Percentiles rank a stretch among this genome's conserved stretches.
Evolutionary conservation across 2,888 invertebrate species (phyloP).

Genomic region (Blera fallax): DNA sequence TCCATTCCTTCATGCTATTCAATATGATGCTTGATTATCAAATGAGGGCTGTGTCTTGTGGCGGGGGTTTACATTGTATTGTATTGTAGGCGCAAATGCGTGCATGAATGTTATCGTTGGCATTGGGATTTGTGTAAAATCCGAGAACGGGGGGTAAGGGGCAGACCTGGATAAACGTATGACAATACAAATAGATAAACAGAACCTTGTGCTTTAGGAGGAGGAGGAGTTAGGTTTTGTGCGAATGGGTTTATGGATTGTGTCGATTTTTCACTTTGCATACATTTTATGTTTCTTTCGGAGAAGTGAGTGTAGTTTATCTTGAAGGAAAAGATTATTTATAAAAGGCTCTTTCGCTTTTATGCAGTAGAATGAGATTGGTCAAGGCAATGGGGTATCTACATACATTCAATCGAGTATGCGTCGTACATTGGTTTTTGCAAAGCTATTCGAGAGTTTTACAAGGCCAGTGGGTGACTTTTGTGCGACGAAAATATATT

Average conservation of each 20-base stretch:
- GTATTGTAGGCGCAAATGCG: constrained; percentile 66
- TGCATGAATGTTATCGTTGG: constrained; percentile 67
- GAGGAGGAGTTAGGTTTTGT: constrained; percentile 4
- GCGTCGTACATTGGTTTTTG: too few relatives aligned
- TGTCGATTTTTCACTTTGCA: constrained; percentile 70
- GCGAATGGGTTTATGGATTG: constrained; percentile 68
- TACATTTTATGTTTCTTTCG: constrained; percentile 12
- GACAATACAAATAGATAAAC: constrained; percentile 67
- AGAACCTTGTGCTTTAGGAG: constrained; percentile 16
- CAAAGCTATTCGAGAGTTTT: not conserved
- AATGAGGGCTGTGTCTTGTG: constrained; percentile 33
- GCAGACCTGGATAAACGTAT: constrained; percentile 31
- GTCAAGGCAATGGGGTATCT: constrained; percentile 31
- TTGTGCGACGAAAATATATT: not conserved
- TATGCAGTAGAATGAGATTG: constrained; percentile 3
- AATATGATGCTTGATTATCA: constrained; percentile 70
- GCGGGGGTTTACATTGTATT: constrained; percentile 33
- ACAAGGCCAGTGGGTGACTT: not conserved
- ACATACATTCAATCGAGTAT: too few relatives aligned
- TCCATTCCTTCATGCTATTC: constrained; percentile 54
- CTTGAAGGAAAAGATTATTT: constrained; percentile 47
- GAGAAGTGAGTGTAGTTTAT: constrained; percentile 29
- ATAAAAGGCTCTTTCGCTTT: constrained; percentile 24
- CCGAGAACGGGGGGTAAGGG: not conserved
- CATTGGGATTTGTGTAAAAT: constrained; percentile 68